Conservation (phyloP, 2,888 invertebrate genomes). For the Odontocolon sp. region DNA sequence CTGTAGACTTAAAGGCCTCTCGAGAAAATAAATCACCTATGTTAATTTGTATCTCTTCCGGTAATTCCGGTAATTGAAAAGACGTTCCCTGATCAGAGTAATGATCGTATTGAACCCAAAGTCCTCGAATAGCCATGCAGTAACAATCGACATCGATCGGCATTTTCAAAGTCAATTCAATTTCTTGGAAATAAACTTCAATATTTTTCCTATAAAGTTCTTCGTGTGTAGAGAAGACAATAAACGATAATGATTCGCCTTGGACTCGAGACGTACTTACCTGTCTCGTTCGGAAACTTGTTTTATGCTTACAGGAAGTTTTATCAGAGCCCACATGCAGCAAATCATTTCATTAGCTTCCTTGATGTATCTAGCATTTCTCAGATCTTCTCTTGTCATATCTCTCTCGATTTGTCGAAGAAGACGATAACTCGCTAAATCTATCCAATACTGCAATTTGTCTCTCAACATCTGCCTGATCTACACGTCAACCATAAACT, state of each 20-base stretch:
- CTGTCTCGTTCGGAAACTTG: constrained; percentile 73
- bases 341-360: constrained; percentile 78
- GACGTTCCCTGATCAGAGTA: constrained; percentile 82
- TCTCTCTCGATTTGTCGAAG: constrained; percentile 81
- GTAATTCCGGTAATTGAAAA: constrained; percentile 76
- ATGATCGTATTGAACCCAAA: constrained; percentile 84
- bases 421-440: constrained; percentile 81
- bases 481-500: constrained; percentile 64
- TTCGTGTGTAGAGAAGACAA: background rate
- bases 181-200: constrained; percentile 82
- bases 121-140: constrained; percentile 83
- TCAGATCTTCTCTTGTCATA: constrained; percentile 80
- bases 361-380: constrained; percentile 80
- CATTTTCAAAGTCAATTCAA: constrained; percentile 82
- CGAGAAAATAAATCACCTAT: constrained; percentile 47
- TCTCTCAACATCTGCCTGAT: constrained; percentile 80
- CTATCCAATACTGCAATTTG: constrained; percentile 80
- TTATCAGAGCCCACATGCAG: constrained; percentile 81
- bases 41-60: constrained; percentile 70
- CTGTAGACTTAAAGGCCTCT: no score
- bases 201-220: constrained; percentile 81
- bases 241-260: background rate
- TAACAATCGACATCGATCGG: constrained; percentile 83
- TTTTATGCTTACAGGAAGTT: constrained; percentile 78
- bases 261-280: constrained; percentile 48